Base-by-base conservation (phyloP, 2,113 vertebrate species). In the Mus pahari region DNA sequence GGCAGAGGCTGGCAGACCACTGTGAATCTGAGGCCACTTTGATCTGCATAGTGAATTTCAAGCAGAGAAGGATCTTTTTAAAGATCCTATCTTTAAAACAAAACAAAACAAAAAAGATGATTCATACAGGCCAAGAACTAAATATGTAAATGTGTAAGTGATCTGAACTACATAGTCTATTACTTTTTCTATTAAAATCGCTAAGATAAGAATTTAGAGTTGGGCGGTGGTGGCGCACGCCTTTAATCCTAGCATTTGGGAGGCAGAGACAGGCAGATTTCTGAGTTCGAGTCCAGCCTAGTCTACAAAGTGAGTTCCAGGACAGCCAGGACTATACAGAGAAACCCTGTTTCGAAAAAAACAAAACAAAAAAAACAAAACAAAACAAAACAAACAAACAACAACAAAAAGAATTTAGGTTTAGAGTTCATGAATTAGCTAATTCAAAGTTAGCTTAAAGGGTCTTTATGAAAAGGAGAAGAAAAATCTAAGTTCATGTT, bases 371-470 rank as follows among this genome's bases (percentile, higher is more conserved):
- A n/a, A n/a, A n/a, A n/a, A n/a, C n/a, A n/a, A n/a, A n/a, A n/a
- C n/a, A n/a, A n/a, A n/a, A n/a, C n/a, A n/a, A n/a, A n/a, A n/a
- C n/a, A n/a, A n/a, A n/a, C n/a, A n/a, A n/a, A n/a, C n/a, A n/a
- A n/a, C n/a, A n/a, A n/a, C n/a, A n/a, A n/a, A n/a, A 68, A 68
- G 58, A 88, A 86, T 84, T 58, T 79, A 22, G 48, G n/a, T 64
- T 95, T 92, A 93, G 5, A 82, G 60, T 7, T 86, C 45, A 70
- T 50, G 17, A 26, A 95, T 42, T 92, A 92, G 86, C 58, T 93
- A 92, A 94, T 81, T 94, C 83, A 91, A 77, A 94, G 78, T 81
- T 58, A 62, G 86, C 66, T 90, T 89, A 92, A 90, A 88, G 64
- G 7, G 79, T 84, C 42, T 96, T 87, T 39, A 78, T 5, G 62